Conservation (phyloP, 2,113 vertebrate species). For the Rhodinocichla rosea region DNA sequence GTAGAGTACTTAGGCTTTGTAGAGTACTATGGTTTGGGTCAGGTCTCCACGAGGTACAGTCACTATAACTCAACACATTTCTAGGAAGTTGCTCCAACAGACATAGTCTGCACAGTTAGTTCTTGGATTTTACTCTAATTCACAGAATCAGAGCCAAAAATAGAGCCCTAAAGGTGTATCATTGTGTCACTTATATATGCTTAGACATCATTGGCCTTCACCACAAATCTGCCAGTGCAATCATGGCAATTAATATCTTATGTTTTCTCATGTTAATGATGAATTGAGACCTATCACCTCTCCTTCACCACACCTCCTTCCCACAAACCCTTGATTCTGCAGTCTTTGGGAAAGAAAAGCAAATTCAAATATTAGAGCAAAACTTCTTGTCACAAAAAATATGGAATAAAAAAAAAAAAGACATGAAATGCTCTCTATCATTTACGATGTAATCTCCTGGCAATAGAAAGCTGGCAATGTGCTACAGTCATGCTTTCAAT, state of each 20-base stretch:
- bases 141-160: background rate
- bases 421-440: constrained; percentile 34
- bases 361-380: constrained; percentile 10
- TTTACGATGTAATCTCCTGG: constrained; percentile 64
- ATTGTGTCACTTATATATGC: background rate
- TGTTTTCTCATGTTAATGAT: background rate
- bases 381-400: constrained; percentile 53
- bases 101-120: background rate
- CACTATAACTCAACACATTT: background rate
- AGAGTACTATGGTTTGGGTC: background rate
- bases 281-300: background rate
- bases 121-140: background rate
- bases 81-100: background rate
- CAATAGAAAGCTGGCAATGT: constrained; percentile 50
- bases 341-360: constrained; percentile 4
- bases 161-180: background rate
- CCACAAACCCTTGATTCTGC: background rate
- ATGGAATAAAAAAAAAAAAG: constrained; percentile 11
- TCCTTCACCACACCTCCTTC: background rate
- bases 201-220: background rate
- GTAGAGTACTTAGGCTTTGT: background rate
- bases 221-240: background rate
- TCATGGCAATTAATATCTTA: background rate
- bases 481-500: constrained; percentile 69
- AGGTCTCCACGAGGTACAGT: background rate